These are phyloP conservation scores for Psammodynastes pulverulentus DNA, from an alignment of 2,113 vertebrate species.

Conservation along the genomic window DNA sequence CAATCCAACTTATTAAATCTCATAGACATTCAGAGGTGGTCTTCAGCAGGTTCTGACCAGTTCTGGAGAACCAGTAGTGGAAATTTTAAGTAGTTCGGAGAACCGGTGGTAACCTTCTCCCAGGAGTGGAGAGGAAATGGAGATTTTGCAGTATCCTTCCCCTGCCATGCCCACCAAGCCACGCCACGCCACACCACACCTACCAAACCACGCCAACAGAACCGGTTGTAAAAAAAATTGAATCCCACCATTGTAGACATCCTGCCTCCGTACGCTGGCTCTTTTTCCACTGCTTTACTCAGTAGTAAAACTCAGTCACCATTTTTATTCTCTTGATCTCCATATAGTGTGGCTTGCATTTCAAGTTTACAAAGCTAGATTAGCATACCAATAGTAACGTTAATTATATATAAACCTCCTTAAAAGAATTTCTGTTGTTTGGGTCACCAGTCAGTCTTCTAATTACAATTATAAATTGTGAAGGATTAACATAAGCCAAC, in stretches of 20 bases:
- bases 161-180: too few species aligned
- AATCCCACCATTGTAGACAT: too few species aligned
- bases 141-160: too few species aligned
- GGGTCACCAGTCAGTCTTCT: neutral
- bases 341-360: neutral
- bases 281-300: neutral
- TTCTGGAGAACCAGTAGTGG: too few species aligned
- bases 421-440: neutral
- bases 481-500: neutral
- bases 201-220: too few species aligned
- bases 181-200: too few species aligned
- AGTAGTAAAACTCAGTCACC: neutral
- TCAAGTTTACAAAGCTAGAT: neutral
- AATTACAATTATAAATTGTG: neutral
- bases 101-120: too few species aligned
- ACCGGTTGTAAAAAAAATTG: too few species aligned
- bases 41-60: too few species aligned
- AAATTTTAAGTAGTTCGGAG: too few species aligned
- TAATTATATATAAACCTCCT: neutral
- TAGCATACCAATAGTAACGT: neutral
- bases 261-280: neutral
- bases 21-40: too few species aligned
- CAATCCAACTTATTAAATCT: neutral
- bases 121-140: too few species aligned
- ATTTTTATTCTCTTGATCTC: neutral